phyloP scores from a whole-genome alignment of 2,888 invertebrate genomes.

The Carcina quercana region DNA sequence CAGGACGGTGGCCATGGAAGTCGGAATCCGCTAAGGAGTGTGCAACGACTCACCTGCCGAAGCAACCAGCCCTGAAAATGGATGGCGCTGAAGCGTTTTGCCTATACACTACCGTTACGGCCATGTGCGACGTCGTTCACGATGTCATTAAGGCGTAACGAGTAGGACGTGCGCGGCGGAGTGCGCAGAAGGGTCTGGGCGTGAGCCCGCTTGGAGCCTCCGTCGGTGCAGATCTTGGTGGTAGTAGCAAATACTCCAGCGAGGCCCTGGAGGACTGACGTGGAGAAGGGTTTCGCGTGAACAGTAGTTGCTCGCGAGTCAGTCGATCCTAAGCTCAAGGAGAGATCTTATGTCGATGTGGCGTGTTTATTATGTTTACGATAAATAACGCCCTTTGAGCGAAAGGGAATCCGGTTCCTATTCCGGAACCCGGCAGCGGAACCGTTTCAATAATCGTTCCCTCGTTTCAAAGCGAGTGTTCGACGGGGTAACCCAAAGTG shows the following conservation, averaged over 20 bases:
- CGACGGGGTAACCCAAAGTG: constrained; percentile 54
- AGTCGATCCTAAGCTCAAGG: constrained; percentile 75
- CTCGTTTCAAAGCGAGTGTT: constrained; percentile 31
- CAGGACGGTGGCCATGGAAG: constrained; percentile 9
- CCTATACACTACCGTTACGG: constrained; percentile 65
- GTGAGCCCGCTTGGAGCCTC: constrained; percentile 64
- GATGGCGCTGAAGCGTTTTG: constrained; percentile 54
- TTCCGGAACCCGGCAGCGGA: constrained; percentile 76
- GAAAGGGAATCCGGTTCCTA: constrained; percentile 73
- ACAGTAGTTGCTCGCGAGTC: constrained; percentile 74
- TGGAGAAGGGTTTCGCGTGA: constrained; percentile 67
- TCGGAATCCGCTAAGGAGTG: constrained; percentile 7
- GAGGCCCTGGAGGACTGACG: constrained; percentile 76
- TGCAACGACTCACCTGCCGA: constrained; percentile 3
- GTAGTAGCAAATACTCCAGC: constrained; percentile 82
- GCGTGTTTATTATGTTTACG: constrained; percentile 27
- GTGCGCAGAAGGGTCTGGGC: constrained; percentile 77
- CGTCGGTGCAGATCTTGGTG: constrained; percentile 78
- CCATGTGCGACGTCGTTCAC: constrained; percentile 31
- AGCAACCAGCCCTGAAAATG: constrained; percentile 2
- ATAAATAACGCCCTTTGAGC: constrained; percentile 53
- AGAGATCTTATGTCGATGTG: constrained; percentile 59
- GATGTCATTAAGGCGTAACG: constrained; percentile 68
- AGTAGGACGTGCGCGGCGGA: constrained; percentile 67
- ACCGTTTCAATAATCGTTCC: constrained; percentile 57